Evolutionary conservation across 2,113 vertebrate genomes (phyloP), one percentile per base, ranked within the genome.

Genomic region (Festucalex cinctus): DNA sequence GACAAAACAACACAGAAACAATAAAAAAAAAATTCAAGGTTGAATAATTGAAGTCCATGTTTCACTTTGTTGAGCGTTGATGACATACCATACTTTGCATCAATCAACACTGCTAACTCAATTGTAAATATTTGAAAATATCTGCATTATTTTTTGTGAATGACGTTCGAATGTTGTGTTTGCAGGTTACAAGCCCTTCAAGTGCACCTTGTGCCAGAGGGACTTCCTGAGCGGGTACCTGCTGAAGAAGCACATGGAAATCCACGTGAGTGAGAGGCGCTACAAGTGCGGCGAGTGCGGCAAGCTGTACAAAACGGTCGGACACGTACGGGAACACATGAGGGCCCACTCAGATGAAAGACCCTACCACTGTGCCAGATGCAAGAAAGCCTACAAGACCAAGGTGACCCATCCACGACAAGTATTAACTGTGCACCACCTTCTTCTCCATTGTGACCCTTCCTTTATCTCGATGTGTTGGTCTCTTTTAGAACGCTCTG

Each of bases 241-340:
- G 84, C 91, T 99, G 57, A 97, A 95, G 82, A 99, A 98, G 85
- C 97, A 99, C 81, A 94, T 95, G 90, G 95, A 98, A 53, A 92
- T 93, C 1, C 97, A 99, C 0, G 91, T 95, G 63, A 95, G 92
- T 0, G 95, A 98, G 83, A 91, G 97, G 73, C 92, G 96, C 7
- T 99, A 95, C 86, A 96, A 97, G 81, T 99, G 97, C 0, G 97
- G 95, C 0, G 97, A 99, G 83, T 99, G 97, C 0, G 97, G 97
- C 56, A 99, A 99, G 71, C 92, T 98, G 41, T 99, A 98, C 85
- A 98, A 98, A 91, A 98, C 96, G 49, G 94, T 99, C 0, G 96
- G 95, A 0, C 97, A 99, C 0, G 96, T 99, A 28, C 95, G 95
- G 0, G 97, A 98, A 53, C 97, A 99, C 86, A 94, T 96, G 71